Evolutionary conservation across 2,113 vertebrate species (phyloP).

Genomic region (Sitta europaea): DNA sequence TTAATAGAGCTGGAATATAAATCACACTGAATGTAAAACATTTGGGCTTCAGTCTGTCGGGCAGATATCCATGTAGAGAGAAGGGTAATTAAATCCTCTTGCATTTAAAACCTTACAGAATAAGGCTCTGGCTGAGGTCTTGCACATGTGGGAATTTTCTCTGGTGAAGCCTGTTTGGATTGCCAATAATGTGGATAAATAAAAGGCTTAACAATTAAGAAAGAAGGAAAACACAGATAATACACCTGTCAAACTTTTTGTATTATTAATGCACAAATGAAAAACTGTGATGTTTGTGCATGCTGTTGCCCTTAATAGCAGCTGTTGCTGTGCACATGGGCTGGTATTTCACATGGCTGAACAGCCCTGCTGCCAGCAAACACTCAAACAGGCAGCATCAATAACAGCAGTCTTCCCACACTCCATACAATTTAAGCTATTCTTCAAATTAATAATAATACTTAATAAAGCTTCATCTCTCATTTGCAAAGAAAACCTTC

Average conservation of each 20-base stretch:
- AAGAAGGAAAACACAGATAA: slow-evolving; percentile 6
- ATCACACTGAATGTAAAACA: slow-evolving; percentile 25
- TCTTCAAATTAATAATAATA: slow-evolving; percentile 54
- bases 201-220: slow-evolving; percentile 29
- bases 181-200: slow-evolving; percentile 17
- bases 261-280: slow-evolving; percentile 7
- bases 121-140: slow-evolving; percentile 29
- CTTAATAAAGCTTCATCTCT: slow-evolving; percentile 53
- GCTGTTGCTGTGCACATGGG: not conserved
- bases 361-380: slow-evolving; percentile 15
- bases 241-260: slow-evolving; percentile 4
- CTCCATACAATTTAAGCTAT: slow-evolving; percentile 12
- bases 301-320: not conserved
- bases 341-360: not conserved
- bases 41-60: slow-evolving; percentile 3
- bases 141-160: slow-evolving; percentile 41
- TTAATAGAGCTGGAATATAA: slow-evolving; percentile 12
- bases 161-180: not conserved
- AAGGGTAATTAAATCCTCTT: slow-evolving; percentile 54
- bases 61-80: slow-evolving; percentile 41
- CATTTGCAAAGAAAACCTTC: slow-evolving; percentile 46
- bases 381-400: not conserved
- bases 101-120: slow-evolving; percentile 36
- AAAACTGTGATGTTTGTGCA: not conserved
- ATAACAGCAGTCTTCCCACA: not conserved